Evolutionary conservation across 2,888 invertebrate genomes (phyloP).

Genomic region (Euzetes globulus): DNA sequence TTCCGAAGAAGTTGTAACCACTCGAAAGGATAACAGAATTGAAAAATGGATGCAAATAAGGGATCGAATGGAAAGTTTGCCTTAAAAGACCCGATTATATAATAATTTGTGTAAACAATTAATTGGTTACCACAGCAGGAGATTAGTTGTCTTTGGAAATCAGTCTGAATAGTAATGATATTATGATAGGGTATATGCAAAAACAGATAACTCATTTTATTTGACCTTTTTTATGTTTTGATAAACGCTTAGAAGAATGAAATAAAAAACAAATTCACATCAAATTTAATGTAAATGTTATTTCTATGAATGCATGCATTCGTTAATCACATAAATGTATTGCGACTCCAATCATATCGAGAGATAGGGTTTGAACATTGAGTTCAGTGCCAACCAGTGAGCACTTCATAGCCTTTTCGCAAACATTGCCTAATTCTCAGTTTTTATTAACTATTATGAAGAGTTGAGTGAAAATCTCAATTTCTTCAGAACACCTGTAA

Average conservation of each 20-base stretch:
- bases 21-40: background rate
- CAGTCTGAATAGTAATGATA: background rate
- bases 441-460: background rate
- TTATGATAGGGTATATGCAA: background rate
- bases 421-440: background rate
- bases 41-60: background rate
- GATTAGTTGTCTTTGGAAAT: background rate
- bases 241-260: background rate
- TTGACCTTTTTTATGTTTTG: background rate
- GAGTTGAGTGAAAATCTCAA: background rate
- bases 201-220: background rate
- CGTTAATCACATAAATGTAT: background rate
- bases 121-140: conserved; percentile 18
- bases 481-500: conserved; percentile 19
- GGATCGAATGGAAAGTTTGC: background rate
- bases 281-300: background rate
- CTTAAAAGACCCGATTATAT: background rate
- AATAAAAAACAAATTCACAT: background rate
- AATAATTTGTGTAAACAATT: conserved; percentile 12
- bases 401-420: background rate
- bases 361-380: background rate
- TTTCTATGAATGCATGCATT: background rate
- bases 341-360: background rate
- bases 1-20: background rate
- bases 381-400: conserved; percentile 7